phyloP scores from a whole-genome alignment of 2,888 invertebrate species.

The Julus scanicus region DNA sequence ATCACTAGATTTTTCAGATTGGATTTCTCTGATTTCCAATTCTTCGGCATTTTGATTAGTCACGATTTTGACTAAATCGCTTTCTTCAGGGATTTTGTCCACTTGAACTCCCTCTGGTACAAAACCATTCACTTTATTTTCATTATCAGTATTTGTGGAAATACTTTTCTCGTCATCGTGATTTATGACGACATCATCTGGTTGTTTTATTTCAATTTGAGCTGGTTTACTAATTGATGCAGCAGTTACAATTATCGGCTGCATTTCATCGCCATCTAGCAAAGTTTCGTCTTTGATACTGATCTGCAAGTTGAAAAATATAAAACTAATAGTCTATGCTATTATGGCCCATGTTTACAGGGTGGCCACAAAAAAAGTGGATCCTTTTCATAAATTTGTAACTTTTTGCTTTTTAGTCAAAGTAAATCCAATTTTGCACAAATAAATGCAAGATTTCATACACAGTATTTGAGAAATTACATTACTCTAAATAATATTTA shows the following conservation, averaged over 20 bases:
- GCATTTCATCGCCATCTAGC: not conserved
- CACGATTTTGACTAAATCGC: not conserved
- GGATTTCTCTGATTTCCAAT: not conserved
- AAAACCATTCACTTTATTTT: not conserved
- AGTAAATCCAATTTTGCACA: no score
- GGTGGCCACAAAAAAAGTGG: no score
- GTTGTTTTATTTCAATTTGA: not conserved
- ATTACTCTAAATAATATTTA: no score
- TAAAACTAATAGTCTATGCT: no score
- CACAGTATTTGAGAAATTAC: no score
- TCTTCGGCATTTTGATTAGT: not conserved
- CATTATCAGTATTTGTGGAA: no score
- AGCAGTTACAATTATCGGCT: not conserved
- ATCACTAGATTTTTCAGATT: conserved; percentile 4
- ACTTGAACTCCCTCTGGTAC: not conserved
- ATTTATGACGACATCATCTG: not conserved
- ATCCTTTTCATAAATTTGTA: no score
- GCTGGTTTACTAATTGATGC: not conserved
- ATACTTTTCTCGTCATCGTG: not conserved
- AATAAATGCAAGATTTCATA: no score
- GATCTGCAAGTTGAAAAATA: not conserved
- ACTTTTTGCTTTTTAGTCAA: no score
- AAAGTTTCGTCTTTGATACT: not conserved
- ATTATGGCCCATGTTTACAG: not conserved
- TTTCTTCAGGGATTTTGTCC: not conserved